phyloP scores from a whole-genome alignment of 1,140 invertebrate genomes.

The Marisa cornuarietis region DNA sequence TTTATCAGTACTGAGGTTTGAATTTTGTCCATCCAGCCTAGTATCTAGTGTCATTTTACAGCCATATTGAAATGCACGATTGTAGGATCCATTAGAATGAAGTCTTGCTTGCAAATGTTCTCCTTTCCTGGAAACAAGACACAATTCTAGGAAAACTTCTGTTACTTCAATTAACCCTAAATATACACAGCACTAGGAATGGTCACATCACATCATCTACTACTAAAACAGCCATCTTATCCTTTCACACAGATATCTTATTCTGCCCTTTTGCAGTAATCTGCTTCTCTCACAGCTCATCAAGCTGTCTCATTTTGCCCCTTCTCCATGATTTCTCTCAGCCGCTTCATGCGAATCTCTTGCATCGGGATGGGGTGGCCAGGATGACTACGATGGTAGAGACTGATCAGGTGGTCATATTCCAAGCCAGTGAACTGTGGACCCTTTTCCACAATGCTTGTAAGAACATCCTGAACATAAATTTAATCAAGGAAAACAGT shows the following conservation, averaged over 20 bases:
- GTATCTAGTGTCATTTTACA: too few relatives aligned
- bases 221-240: neutral
- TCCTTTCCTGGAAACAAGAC: neutral
- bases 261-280: neutral
- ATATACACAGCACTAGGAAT: neutral
- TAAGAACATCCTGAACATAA: slow-evolving; percentile 80
- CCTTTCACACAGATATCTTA: neutral
- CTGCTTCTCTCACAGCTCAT: neutral
- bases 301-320: slow-evolving; percentile 45
- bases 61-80: too few relatives aligned
- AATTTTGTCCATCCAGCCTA: too few relatives aligned
- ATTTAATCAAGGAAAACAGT: neutral
- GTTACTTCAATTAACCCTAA: neutral
- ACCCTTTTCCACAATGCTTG: slow-evolving; percentile 58
- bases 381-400: slow-evolving; percentile 57
- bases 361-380: slow-evolving; percentile 32
- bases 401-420: slow-evolving; percentile 56
- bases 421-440: slow-evolving; percentile 58
- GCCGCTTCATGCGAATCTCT: slow-evolving; percentile 42
- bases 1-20: too few relatives aligned
- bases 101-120: neutral
- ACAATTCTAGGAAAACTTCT: neutral
- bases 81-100: too few relatives aligned
- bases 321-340: slow-evolving; percentile 52
- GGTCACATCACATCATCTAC: neutral